These are phyloP conservation scores for Anarsia innoxiella DNA, from an alignment of 2,888 invertebrate species.

Conservation along the genomic window DNA sequence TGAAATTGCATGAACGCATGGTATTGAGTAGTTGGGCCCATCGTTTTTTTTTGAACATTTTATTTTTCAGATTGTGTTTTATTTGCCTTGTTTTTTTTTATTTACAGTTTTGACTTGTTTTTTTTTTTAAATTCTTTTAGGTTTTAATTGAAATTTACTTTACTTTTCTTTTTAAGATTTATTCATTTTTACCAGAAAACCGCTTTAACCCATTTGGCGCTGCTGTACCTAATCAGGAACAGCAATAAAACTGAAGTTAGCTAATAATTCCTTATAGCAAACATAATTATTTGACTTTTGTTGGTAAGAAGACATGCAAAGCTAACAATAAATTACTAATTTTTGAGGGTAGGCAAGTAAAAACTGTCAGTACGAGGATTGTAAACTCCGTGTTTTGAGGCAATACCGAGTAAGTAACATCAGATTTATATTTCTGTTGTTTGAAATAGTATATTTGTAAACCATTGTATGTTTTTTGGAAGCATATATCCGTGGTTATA, in stretches of 20 bases:
- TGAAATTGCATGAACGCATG: no score
- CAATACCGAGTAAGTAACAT: neutral
- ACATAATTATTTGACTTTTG: neutral
- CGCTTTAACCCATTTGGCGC: neutral
- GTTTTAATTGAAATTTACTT: no score
- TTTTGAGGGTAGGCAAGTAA: neutral
- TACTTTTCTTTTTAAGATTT: no score
- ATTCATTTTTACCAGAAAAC: no score
- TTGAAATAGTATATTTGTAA: neutral
- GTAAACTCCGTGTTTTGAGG: neutral
- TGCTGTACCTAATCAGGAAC: neutral
- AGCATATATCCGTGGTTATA: neutral
- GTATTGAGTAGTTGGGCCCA: no score
- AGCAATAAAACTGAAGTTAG: neutral
- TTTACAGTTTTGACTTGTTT: no score
- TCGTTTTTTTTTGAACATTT: no score
- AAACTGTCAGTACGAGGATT: no score
- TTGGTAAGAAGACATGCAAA: neutral
- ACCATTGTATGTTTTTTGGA: neutral
- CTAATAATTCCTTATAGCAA: neutral
- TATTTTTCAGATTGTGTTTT: no score
- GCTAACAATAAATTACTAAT: neutral
- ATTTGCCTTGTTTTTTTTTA: no score
- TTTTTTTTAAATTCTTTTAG: no score
- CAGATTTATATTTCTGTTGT: neutral